Evolutionary conservation across 2,113 vertebrate genomes (phyloP).

Genomic region (Phalacrocorax brasilianus): DNA sequence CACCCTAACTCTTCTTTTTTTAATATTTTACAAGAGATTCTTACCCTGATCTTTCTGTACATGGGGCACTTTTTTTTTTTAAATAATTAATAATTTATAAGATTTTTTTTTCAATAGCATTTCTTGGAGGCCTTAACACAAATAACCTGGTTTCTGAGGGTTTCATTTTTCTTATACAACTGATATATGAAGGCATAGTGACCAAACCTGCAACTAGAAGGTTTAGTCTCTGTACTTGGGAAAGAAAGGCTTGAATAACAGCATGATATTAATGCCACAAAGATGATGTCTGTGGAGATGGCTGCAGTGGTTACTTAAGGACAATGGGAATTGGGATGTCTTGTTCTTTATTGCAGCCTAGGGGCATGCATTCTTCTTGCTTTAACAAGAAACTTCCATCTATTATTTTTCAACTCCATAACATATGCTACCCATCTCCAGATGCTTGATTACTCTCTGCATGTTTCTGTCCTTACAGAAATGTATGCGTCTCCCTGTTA

Average conservation of each 20-base stretch:
- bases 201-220: not conserved
- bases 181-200: not conserved
- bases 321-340: slow-evolving; percentile 18
- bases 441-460: not conserved
- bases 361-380: slow-evolving; percentile 39
- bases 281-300: not conserved
- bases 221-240: not conserved
- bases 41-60: not conserved
- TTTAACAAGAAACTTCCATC: slow-evolving; percentile 49
- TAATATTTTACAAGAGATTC: not conserved
- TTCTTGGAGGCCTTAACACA: not conserved
- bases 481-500: not conserved
- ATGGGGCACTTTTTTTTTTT: not conserved
- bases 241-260: not conserved
- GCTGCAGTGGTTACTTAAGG: slow-evolving; percentile 43
- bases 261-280: not conserved
- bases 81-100: not conserved
- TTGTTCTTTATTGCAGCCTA: slow-evolving; percentile 42
- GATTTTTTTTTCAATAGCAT: not conserved
- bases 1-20: not conserved
- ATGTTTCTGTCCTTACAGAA: not conserved
- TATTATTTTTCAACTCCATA: slow-evolving; percentile 41
- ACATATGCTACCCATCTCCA: not conserved
- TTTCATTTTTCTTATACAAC: not conserved
- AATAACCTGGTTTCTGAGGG: not conserved